Base-by-base conservation (phyloP, 1,140 invertebrate species). In the Adoxophyes honmai region DNA sequence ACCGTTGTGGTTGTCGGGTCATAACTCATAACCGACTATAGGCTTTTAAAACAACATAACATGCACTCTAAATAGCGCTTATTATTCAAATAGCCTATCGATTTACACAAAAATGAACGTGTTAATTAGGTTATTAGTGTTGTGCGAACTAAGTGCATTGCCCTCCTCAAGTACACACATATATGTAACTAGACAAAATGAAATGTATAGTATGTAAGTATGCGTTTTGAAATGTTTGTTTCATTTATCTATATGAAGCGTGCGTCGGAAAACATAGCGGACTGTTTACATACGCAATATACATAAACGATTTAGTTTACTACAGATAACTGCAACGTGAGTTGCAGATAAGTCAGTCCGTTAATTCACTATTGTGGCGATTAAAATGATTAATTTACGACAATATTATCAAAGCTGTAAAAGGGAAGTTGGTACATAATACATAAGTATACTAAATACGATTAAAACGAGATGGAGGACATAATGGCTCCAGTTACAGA, bases 271-370 rank as follows among this genome's bases (percentile, higher is more conserved):
- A 28, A 48, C 5, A 33, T 33, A 11, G 5, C 28, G 42, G 21
- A 48, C 42, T 48, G 42, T 48, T 48, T 48, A 48, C 42, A 21
- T 48, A 48, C 16, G 21, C 21, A 48, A 48, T 18, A 21, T 48
- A 48, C 16, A 48, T 48, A 48, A 21, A 3, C 16, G 18, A 48
- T 16, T 28, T 48, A 48, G 21, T 9, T 33, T 21, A 21, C n/a
- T 6, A 48, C 21, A 28, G 36, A 38, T 48, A n/a, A 48, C 18
- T 48, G 42, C 3, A 48, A 28, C 42, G 14, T 48, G 18, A 13
- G 42, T 7, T 48, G 18, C 18, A 48, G 42, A 48, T 48, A 48
- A 33, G 7, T 18, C 21, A 48, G 16, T 48, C 9, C 42, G 21
- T 13, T 48, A 48, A 48, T 48, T 1, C 42, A 2, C 18, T 28